These are phyloP conservation scores for Zaprionus africanus DNA, from an alignment of 1,140 invertebrate genomes.

Conservation along the genomic window DNA sequence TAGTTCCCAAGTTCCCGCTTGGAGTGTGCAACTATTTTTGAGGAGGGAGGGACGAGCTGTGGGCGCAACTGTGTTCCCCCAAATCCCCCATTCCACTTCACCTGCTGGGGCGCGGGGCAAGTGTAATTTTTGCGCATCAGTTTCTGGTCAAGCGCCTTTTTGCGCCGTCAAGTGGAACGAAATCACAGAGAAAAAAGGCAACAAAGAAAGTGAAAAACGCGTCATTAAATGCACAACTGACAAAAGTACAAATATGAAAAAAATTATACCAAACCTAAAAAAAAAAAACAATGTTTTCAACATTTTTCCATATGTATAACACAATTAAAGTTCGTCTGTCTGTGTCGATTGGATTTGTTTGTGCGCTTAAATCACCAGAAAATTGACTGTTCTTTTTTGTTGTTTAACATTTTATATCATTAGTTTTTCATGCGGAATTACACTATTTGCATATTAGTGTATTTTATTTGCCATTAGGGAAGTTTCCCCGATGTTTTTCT, in stretches of 20 bases:
- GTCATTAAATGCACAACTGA: constrained; percentile 57
- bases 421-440: too few species aligned
- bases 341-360: background rate
- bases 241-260: constrained; percentile 48
- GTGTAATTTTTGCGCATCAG: constrained; percentile 60
- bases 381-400: too few species aligned
- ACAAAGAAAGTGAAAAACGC: constrained; percentile 63
- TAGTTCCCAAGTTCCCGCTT: constrained; percentile 5
- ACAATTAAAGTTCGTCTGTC: background rate
- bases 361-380: background rate
- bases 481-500: background rate
- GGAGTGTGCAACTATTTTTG: constrained; percentile 4
- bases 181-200: constrained; percentile 34
- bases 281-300: background rate
- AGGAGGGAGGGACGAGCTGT: too few species aligned
- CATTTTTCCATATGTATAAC: background rate
- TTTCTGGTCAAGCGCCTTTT: constrained; percentile 73
- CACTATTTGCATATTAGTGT: too few species aligned
- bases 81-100: background rate
- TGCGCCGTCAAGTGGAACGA: constrained; percentile 58
- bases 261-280: constrained; percentile 1
- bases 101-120: constrained; percentile 6
- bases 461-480: background rate
- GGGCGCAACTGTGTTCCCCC: background rate
- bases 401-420: too few species aligned